phyloP scores from a whole-genome alignment of 2,113 vertebrate species.

The Phyllopteryx taeniolatus region DNA sequence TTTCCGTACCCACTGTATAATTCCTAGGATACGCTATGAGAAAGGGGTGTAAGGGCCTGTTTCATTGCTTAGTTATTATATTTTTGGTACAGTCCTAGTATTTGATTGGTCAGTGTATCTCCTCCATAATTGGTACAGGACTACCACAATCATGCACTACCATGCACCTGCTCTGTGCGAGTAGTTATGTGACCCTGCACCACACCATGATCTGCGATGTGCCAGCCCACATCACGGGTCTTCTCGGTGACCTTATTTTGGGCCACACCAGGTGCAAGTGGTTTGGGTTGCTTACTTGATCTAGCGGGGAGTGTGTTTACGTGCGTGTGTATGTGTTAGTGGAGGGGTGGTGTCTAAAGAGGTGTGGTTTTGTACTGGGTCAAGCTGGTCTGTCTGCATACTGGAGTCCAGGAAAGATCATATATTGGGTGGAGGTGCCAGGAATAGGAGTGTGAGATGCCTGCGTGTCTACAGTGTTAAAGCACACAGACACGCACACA shows the following conservation, averaged over 20 bases:
- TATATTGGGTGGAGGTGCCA: slow-evolving; percentile 69
- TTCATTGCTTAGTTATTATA: no score
- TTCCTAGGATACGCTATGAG: no score
- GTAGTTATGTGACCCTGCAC: slow-evolving; percentile 26
- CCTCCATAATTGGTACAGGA: not conserved
- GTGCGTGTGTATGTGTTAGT: slow-evolving; percentile 10
- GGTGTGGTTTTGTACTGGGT: slow-evolving; percentile 34
- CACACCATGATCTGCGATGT: slow-evolving; percentile 36
- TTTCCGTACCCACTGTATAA: no score
- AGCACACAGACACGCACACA: slow-evolving; percentile 12
- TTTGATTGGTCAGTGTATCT: not conserved
- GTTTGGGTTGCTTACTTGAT: slow-evolving; percentile 71
- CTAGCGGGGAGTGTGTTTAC: slow-evolving; percentile 34
- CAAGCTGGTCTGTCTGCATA: slow-evolving; percentile 39
- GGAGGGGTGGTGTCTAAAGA: slow-evolving; percentile 15
- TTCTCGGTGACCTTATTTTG: slow-evolving; percentile 64
- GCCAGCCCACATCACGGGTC: slow-evolving; percentile 36
- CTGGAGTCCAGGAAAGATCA: slow-evolving; percentile 71
- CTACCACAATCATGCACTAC: not conserved
- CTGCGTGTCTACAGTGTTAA: slow-evolving; percentile 60
- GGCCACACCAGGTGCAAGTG: slow-evolving; percentile 70
- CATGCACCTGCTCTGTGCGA: slow-evolving; percentile 40
- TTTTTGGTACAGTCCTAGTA: not conserved
- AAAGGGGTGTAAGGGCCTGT: not conserved
- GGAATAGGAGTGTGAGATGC: slow-evolving; percentile 79